A percentile compares a stretch with the other conserved stretches of the same genome.
These are phyloP conservation scores for Drosophila greeni DNA, from an alignment of 2,888 invertebrate genomes.

Conservation along the genomic window DNA sequence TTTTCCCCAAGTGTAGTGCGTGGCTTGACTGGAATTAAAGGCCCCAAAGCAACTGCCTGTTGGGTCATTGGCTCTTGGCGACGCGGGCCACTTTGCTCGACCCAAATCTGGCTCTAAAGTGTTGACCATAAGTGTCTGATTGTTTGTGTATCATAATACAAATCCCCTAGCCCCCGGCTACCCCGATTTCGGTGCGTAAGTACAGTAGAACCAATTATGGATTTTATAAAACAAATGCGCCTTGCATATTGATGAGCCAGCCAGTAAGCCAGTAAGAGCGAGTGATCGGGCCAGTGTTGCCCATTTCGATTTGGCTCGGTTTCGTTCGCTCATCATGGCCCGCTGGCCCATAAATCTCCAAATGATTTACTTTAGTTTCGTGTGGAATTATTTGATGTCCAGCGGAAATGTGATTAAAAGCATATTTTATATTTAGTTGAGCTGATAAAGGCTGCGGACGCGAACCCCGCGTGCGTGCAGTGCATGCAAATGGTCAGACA, in stretches of 20 bases:
- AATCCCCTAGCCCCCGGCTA: constrained; percentile 37
- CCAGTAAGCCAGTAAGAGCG: not conserved
- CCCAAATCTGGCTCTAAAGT: constrained; percentile 74
- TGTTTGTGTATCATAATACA: constrained; percentile 73
- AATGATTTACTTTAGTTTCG: constrained; percentile 77
- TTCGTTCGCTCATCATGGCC: constrained; percentile 42
- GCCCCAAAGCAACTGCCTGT: constrained; percentile 56
- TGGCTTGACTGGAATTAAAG: constrained; percentile 45
- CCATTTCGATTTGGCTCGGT: constrained; percentile 27
- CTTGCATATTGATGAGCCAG: constrained; percentile 67
- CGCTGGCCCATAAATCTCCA: constrained; percentile 72
- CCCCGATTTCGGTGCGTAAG: constrained; percentile 72
- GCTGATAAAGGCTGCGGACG: constrained; percentile 28
- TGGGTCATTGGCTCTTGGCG: constrained; percentile 71
- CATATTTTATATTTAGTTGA: constrained; percentile 69
- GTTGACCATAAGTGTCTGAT: constrained; percentile 76
- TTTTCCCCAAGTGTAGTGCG: not conserved
- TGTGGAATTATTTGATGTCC: constrained; percentile 73
- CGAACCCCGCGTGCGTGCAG: constrained; percentile 53
- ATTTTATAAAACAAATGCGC: constrained; percentile 77
- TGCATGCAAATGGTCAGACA: constrained; percentile 65
- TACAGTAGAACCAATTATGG: constrained; percentile 78
- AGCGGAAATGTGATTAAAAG: constrained; percentile 75
- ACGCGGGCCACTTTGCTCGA: constrained; percentile 60
- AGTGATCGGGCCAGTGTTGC: constrained; percentile 8